phyloP scores from a whole-genome alignment of 2,888 invertebrate species.

The Catonia carolina region DNA sequence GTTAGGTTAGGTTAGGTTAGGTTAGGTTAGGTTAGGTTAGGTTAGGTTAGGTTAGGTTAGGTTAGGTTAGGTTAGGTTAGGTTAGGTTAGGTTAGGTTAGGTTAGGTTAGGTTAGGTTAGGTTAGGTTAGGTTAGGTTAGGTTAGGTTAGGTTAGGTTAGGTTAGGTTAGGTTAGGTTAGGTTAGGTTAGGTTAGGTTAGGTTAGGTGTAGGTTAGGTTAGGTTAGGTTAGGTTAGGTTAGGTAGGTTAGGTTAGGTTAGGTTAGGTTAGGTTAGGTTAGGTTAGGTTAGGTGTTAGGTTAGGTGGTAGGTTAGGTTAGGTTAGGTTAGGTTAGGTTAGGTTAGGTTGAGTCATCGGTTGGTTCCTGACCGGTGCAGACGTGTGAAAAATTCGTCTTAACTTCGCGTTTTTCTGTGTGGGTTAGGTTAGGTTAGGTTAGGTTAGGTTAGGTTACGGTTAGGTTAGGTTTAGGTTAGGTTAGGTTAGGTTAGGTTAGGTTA shows the following conservation, averaged over 20 bases:
- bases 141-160: constrained; percentile 5
- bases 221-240: too few relatives aligned
- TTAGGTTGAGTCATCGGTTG: too few relatives aligned
- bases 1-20: constrained; percentile 5
- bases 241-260: too few relatives aligned
- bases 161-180: constrained; percentile 31
- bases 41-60: constrained; percentile 1
- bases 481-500: constrained; percentile 5
- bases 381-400: too few relatives aligned
- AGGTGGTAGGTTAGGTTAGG: constrained; percentile 40
- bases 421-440: constrained; percentile 34
- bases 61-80: constrained; percentile 5
- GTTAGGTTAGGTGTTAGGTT: too few relatives aligned
- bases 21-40: background rate
- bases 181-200: constrained; percentile 40
- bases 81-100: constrained; percentile 5
- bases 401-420: too few relatives aligned
- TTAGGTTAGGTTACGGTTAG: background rate
- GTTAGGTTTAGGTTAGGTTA: too few relatives aligned
- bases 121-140: constrained; percentile 10
- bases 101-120: constrained; percentile 4
- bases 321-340: constrained; percentile 37
- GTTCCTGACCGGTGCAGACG: too few relatives aligned
- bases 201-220: too few relatives aligned
- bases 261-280: constrained; percentile 40